A percentile compares a stretch with the other conserved stretches of the same genome.
Conservation (phyloP, 2,888 invertebrate genomes). For the Mesoligia furuncula region DNA sequence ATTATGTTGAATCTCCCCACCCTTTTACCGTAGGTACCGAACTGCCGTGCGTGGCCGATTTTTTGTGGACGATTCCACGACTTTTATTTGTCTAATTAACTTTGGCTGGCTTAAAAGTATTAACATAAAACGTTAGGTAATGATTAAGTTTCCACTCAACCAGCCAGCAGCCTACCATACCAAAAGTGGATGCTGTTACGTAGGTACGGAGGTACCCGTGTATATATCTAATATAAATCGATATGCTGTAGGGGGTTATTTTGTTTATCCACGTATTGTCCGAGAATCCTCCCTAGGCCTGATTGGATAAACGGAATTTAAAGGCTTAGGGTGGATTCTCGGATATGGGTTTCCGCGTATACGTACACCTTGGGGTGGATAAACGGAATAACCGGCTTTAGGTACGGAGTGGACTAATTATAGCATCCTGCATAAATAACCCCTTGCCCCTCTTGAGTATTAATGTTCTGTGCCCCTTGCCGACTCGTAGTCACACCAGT, state of each 20-base stretch:
- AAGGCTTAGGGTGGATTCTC: neutral
- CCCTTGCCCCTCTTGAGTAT: too few relatives aligned
- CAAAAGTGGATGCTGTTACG: neutral
- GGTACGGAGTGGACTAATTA: neutral
- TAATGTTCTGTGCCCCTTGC: too few relatives aligned
- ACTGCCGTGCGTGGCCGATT: neutral
- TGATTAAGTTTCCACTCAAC: neutral
- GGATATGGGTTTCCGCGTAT: neutral
- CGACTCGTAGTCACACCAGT: too few relatives aligned
- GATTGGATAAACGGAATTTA: too few relatives aligned
- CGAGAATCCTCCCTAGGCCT: too few relatives aligned
- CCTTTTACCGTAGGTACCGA: neutral
- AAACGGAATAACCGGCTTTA: neutral
- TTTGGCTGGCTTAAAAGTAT: neutral
- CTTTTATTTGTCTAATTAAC: neutral
- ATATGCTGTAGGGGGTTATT: too few relatives aligned
- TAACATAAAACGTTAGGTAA: neutral
- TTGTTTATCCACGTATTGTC: too few relatives aligned
- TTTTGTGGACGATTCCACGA: neutral
- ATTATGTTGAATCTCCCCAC: neutral
- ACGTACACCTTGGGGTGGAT: too few relatives aligned
- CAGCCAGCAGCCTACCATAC: neutral
- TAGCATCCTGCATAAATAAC: slow-evolving; percentile 1
- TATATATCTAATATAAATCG: neutral
- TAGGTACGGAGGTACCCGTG: too few relatives aligned